Base-by-base conservation (phyloP, 2,113 vertebrate genomes). In the Chroicocephalus ridibundus region DNA sequence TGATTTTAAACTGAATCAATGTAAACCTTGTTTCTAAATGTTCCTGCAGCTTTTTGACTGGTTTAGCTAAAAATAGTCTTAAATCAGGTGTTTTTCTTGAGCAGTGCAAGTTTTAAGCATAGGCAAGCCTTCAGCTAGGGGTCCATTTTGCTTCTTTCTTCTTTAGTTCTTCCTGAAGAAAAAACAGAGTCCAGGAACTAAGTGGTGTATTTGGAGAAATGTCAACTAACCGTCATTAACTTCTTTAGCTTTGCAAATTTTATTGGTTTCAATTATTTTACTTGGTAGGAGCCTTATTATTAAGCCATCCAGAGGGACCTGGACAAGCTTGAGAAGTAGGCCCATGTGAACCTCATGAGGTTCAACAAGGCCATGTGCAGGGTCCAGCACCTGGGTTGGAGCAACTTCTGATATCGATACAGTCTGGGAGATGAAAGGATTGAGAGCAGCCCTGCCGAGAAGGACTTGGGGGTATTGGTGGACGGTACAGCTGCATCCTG, bases 1-100 rank as follows among this genome's bases (percentile, higher is more conserved):
- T 94, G 92, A 93, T 91, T 95, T 93, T 80, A 66, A 93, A 66
- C 49, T 42, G 46, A 83, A 93, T 95, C 66, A 93, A 82, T 91
- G 46, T 46, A 90, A 90, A 93, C 10, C 58, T 80, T 72, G 42
- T 92, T 90, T 84, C 42, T 82, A 44, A 79, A 49, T 87, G n/a
- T 74, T 90, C 49, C 47, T 93, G 42, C 32, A 81, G 66, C 20
- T 77, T 92, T 93, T 90, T 88, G 32, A 83, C 58, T 20, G 17
- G 12, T 78, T 88, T 82, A 86, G 36, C 32, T 90, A 80, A 80
- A 88, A 93, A 36, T 54, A 80, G 15, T 70, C 42, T 66, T 83
- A 90, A 96, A 58, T 92, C 11, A 15, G 22, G 17, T 68, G 40
- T 57, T 86, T 89, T 69, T 75, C 54, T 46, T 71, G 32, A 93